Base-by-base conservation (phyloP, 2,888 invertebrate species). In the Orchesella flavescens region DNA sequence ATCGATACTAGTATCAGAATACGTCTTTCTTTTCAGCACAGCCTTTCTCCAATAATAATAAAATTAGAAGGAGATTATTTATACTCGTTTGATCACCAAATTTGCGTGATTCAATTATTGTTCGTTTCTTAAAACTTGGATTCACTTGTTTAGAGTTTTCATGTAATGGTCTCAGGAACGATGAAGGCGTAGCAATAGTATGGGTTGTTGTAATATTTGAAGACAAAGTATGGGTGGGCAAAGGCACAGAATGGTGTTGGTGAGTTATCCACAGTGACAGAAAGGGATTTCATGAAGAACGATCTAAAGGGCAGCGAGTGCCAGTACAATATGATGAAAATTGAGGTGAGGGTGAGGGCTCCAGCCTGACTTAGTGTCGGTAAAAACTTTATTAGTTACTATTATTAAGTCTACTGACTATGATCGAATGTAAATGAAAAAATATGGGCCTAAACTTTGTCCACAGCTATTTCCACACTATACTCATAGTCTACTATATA, bases 221-320 rank as follows among this genome's bases (percentile, higher is more conserved):
- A 83, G 12, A 83, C 83, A 68, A 73, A 83, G 74, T 83, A 83
- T n/a, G 83, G 83, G 34, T 83, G 83, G 53, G 83, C 83, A 55
- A 83, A 83, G 43, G 83, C 83, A 78, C 83, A 83, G 44, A 83
- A 83, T 43, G 76, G 19, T n/a, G 83, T 72, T 66, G 77, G 23
- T 55, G 77, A 83, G 77, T 59, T 68, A 23, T 73, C 69, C 69
- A 59, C 49, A 69, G 44, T n/a, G 53, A 53, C 74, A 73, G 59
- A 73, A 57, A 78, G 24, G 78, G 78, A 83, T 74, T 79, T 83
- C 83, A 83, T 83, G 83, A 83, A 83, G 83, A 79, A 83, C 74
- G 53, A 57, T 83, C 71, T 46, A 34, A 74, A 19, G 19, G 78
- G 78, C 83, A 83, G 74, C 83, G 69, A 68, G 83, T 83, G 83